phyloP scores from a whole-genome alignment of 2,113 vertebrate species.

The Solea senegalensis region DNA sequence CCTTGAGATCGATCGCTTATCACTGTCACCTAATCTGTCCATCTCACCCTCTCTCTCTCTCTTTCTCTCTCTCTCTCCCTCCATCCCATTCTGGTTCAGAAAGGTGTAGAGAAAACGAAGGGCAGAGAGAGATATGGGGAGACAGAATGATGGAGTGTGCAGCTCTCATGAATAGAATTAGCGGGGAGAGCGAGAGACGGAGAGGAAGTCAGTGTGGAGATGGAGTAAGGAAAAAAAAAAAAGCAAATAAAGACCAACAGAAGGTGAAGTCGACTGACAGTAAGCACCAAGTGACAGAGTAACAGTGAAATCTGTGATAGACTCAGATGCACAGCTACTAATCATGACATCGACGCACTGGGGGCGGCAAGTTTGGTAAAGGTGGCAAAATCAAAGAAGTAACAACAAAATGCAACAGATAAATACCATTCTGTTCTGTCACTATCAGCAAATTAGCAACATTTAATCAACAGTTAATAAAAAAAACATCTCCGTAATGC shows the following conservation, averaged over 20 bases:
- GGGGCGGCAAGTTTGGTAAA: no score
- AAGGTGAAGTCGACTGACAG: slow-evolving; percentile 60
- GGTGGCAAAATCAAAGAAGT: no score
- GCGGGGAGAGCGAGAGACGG: slow-evolving; percentile 46
- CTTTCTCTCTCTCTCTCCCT: slow-evolving; percentile 9
- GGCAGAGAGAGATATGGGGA: slow-evolving; percentile 73
- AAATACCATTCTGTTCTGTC: no score
- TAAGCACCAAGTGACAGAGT: slow-evolving; percentile 45
- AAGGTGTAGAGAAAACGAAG: slow-evolving; percentile 75
- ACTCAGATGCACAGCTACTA: no score
- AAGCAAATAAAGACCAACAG: slow-evolving; percentile 71
- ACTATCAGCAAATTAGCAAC: no score
- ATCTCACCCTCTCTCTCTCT: slow-evolving; percentile 54
- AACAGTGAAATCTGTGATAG: not conserved
- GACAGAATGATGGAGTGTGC: slow-evolving; percentile 79
- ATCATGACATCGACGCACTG: no score
- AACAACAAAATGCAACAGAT: no score
- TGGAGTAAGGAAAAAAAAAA: slow-evolving; percentile 55
- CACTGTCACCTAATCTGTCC: slow-evolving; percentile 79
- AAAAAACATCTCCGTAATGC: no score
- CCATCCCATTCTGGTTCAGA: slow-evolving; percentile 49
- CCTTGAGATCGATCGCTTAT: slow-evolving; percentile 80
- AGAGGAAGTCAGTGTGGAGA: slow-evolving; percentile 56
- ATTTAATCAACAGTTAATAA: no score
- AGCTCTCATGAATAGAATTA: slow-evolving; percentile 76